Conservation (phyloP, 2,888 invertebrate species). For the Rhagonycha lutea region DNA sequence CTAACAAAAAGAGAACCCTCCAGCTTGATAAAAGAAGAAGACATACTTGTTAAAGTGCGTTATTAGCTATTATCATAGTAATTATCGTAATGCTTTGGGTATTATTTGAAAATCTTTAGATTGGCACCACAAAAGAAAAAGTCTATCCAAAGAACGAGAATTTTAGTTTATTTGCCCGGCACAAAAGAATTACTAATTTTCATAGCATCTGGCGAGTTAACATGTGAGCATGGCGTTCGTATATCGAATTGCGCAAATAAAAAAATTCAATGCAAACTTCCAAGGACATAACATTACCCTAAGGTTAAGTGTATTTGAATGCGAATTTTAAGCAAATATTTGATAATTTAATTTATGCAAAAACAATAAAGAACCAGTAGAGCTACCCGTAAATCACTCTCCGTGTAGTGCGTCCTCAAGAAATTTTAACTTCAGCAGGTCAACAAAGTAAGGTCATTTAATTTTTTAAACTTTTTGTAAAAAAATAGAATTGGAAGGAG, state of each 20-base stretch:
- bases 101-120: background rate
- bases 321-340: background rate
- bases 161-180: background rate
- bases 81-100: background rate
- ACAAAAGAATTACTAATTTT: conserved; percentile 1
- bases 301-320: background rate
- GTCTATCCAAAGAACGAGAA: background rate
- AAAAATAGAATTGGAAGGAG: background rate
- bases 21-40: background rate
- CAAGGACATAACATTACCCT: background rate
- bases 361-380: background rate
- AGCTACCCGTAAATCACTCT: background rate
- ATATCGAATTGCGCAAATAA: background rate
- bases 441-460: background rate
- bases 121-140: background rate
- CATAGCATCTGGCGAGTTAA: conserved; percentile 1
- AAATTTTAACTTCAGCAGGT: background rate
- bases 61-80: background rate
- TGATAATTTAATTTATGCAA: background rate
- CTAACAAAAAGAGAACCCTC: background rate
- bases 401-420: background rate
- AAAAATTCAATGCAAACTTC: background rate
- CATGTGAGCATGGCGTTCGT: background rate
- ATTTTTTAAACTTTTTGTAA: background rate
- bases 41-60: background rate